Base-by-base conservation (phyloP, 2,888 invertebrate species). In the Chymomyza amoena region DNA sequence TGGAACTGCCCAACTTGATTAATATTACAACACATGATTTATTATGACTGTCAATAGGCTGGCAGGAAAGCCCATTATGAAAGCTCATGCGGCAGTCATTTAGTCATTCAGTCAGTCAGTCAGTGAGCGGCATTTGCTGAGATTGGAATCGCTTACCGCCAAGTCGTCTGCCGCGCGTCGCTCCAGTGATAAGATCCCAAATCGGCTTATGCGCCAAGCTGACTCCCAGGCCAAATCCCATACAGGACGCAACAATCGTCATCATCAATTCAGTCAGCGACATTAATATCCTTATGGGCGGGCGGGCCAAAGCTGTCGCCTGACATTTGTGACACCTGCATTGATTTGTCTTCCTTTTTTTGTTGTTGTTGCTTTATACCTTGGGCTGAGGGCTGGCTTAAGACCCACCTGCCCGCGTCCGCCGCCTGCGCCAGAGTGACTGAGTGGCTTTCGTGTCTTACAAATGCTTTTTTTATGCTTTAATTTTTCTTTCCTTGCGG, bases 301-400 rank as follows among this genome's bases (percentile, higher is more conserved):
- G 25, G 57, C 25, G 20, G 73, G 68, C 50, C 81, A 76, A 85
- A 83, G 85, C 87, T 79, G 87, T 87, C 81, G 81, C 80, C 87
- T 85, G 87, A 87, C 86, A 85, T 87, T 86, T 86, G 85, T 86
- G 85, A 87, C 85, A 86, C 85, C 85, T 86, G 85, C 85, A 86
- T 86, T 86, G 85, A 86, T 86, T 86, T 86, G 85, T 87, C 86
- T 87, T 84, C 78, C 72, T 75, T 70, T 68, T 69, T 72, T 72
- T 45, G 1, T 32, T 32, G 52, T 50, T 25, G 1, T 20, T 18
- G 28, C 66, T 63, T n/a, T 65, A 62, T n/a, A 0, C 39, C 9
- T 28, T 15, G 18, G 10, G 10, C 20, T 16, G 28, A 4, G 6
- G 50, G 16, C 18, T 66, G 66, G 51, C 51, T 75, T 77, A 67